These are phyloP conservation scores for Lepus europaeus DNA, from an alignment of 2,113 vertebrate genomes.

Conservation along the genomic window DNA sequence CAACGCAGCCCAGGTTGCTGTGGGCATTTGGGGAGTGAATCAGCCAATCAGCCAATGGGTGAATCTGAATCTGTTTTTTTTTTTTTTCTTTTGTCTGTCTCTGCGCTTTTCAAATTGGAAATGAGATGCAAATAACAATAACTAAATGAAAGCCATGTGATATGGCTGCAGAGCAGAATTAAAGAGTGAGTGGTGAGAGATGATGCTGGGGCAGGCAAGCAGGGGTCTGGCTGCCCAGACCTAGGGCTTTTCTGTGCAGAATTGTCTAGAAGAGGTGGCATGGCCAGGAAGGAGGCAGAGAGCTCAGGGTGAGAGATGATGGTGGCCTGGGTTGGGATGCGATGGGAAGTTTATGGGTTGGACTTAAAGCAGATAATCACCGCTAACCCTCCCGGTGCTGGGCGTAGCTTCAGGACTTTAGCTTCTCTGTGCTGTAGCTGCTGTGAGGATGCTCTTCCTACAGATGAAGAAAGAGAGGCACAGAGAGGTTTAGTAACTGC, in stretches of 20 bases:
- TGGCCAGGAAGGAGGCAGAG: neutral
- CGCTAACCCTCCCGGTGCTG: neutral
- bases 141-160: too few relatives aligned
- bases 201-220: neutral
- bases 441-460: neutral
- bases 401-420: neutral
- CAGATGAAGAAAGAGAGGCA: neutral
- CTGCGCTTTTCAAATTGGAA: too few relatives aligned
- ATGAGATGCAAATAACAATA: too few relatives aligned
- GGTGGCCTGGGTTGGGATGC: neutral
- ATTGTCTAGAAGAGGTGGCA: neutral
- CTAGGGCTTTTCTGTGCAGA: neutral
- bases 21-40: too few relatives aligned
- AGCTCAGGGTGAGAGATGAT: neutral
- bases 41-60: too few relatives aligned
- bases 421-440: neutral
- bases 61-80: too few relatives aligned
- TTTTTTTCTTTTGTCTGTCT: too few relatives aligned
- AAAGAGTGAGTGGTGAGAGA: neutral
- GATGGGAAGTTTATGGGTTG: neutral
- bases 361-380: neutral
- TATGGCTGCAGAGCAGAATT: neutral
- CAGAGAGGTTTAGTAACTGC: neutral
- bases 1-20: too few relatives aligned
- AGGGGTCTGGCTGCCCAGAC: accelerated